phyloP scores from a whole-genome alignment of 2,888 invertebrate species.

The Ophion slaviceki region DNA sequence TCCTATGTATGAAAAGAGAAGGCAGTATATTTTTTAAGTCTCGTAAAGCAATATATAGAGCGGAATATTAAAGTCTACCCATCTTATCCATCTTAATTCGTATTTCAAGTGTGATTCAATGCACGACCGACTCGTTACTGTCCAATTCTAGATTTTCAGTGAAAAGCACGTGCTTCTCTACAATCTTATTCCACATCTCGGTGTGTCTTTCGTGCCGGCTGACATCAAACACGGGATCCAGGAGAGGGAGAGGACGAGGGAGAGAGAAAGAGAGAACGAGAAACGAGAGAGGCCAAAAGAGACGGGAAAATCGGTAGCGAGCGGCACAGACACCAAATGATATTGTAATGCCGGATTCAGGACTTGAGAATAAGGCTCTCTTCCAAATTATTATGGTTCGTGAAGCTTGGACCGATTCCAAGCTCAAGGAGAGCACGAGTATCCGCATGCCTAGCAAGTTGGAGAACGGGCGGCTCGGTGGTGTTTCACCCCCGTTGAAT shows the following conservation, averaged over 20 bases:
- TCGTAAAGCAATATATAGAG: not conserved
- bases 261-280: not conserved
- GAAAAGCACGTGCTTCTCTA: constrained; percentile 7
- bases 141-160: constrained; percentile 17
- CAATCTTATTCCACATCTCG: constrained; percentile 22
- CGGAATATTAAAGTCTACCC: not conserved
- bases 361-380: constrained; percentile 62
- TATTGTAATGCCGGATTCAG: constrained; percentile 59
- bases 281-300: not conserved
- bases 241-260: constrained; percentile 2
- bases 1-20: not conserved
- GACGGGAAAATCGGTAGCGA: constrained; percentile 13
- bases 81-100: not conserved
- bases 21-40: no score
- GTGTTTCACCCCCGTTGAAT: constrained; percentile 38
- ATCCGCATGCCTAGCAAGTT: constrained; percentile 66
- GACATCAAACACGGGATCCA: constrained; percentile 35
- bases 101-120: constrained; percentile 8
- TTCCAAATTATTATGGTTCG: constrained; percentile 68
- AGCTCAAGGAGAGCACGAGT: constrained; percentile 49
- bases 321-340: constrained; percentile 55
- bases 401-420: constrained; percentile 66
- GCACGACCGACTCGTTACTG: constrained; percentile 26
- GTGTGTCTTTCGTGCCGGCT: constrained; percentile 31
- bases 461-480: constrained; percentile 29